A percentile compares a stretch with the other conserved stretches of the same genome.
phyloP scores from a whole-genome alignment of 2,113 vertebrate species.

The Cacatua alba region DNA sequence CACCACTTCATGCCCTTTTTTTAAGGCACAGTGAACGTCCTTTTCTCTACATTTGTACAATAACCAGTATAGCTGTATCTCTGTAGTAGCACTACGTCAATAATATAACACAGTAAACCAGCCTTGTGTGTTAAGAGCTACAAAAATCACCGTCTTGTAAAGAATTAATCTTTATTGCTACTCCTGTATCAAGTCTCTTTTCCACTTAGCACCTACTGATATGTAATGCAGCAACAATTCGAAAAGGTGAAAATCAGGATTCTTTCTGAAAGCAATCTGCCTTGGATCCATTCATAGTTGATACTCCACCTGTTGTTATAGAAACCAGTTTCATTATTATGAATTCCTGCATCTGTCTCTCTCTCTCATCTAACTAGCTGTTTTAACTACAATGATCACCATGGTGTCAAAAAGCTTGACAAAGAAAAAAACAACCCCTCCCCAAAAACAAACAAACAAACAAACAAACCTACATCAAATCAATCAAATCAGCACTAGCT shows the following conservation, averaged over 20 bases:
- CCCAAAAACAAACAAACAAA: not conserved
- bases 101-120: not conserved
- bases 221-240: not conserved
- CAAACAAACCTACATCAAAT: not conserved
- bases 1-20: accelerated
- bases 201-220: not conserved
- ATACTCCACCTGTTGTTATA: slow-evolving; percentile 32
- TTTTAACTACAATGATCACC: not conserved
- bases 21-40: not conserved
- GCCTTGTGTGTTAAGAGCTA: not conserved
- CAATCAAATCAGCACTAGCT: not conserved
- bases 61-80: not conserved
- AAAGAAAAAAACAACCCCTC: not conserved
- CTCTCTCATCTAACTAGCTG: not conserved
- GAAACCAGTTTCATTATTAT: slow-evolving; percentile 17
- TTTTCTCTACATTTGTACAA: not conserved
- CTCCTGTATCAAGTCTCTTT: not conserved
- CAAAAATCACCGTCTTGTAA: not conserved
- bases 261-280: not conserved
- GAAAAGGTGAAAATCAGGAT: not conserved
- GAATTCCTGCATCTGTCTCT: not conserved
- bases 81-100: not conserved
- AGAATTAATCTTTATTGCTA: not conserved
- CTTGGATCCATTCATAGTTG: not conserved
- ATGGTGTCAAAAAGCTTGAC: not conserved